Percentiles rank a stretch among this genome's conserved stretches.
phyloP scores from a whole-genome alignment of 2,888 invertebrate species.

The Xylota sylvarum region DNA sequence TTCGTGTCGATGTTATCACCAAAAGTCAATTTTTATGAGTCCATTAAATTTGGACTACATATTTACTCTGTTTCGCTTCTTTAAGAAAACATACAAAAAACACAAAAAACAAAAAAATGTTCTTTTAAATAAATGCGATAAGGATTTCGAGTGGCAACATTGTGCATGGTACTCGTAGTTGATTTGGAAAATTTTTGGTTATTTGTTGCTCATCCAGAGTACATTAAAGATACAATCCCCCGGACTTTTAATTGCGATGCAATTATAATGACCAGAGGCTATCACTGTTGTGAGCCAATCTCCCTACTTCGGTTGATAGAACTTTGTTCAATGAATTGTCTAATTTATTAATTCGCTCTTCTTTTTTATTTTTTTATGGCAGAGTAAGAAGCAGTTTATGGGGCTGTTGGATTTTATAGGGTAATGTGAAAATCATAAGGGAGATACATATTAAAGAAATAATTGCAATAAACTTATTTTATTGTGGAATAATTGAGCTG shows the following conservation, averaged over 20 bases:
- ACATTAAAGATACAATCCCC: slow-evolving; percentile 25
- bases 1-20: slow-evolving; percentile 34
- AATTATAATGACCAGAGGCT: slow-evolving; percentile 58
- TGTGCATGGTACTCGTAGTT: slow-evolving; percentile 46
- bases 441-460: slow-evolving; percentile 7
- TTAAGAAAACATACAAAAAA: not conserved
- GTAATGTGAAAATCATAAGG: slow-evolving; percentile 17
- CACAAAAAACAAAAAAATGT: not conserved
- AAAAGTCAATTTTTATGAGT: slow-evolving; percentile 50
- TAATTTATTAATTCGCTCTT: slow-evolving; percentile 32
- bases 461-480: not conserved
- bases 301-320: slow-evolving; percentile 16
- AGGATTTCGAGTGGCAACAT: slow-evolving; percentile 37
- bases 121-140: slow-evolving; percentile 27
- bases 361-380: slow-evolving; percentile 17
- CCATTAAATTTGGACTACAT: slow-evolving; percentile 52
- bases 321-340: slow-evolving; percentile 23
- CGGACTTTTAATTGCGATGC: slow-evolving; percentile 54
- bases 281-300: slow-evolving; percentile 41
- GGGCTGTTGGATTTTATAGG: slow-evolving; percentile 14
- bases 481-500: slow-evolving; percentile 1
- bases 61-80: not conserved
- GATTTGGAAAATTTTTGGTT: slow-evolving; percentile 1
- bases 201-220: slow-evolving; percentile 10
- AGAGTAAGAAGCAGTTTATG: slow-evolving; percentile 10